Conservation (phyloP, 2,113 vertebrate genomes). For the Peromyscus polionotus region DNA sequence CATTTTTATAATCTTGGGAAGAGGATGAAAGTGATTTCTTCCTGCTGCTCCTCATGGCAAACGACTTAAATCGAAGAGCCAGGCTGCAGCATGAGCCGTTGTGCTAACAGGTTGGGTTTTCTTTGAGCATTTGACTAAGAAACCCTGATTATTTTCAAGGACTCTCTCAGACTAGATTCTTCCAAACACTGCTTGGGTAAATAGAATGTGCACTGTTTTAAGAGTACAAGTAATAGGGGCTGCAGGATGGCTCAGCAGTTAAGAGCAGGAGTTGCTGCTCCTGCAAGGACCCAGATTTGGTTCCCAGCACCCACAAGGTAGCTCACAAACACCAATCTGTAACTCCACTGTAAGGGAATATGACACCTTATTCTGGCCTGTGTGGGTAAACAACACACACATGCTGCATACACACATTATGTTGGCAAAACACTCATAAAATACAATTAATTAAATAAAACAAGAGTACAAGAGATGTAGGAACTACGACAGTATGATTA, state of each 20-base stretch:
- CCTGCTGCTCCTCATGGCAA: slow-evolving; percentile 47
- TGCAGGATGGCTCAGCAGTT: no score
- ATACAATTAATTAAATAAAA: no score
- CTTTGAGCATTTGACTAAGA: background rate
- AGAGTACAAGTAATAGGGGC: background rate
- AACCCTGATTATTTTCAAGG: background rate
- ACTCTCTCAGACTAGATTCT: background rate
- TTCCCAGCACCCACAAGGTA: no score
- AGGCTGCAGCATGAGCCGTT: background rate
- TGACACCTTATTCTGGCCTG: no score
- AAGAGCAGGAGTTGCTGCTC: no score
- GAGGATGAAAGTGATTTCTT: background rate
- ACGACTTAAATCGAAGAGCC: slow-evolving; percentile 54
- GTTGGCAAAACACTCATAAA: no score
- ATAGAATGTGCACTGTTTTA: background rate
- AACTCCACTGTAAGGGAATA: no score
- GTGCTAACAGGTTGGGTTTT: background rate
- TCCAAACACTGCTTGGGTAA: background rate
- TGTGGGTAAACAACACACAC: no score
- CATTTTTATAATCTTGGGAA: background rate
- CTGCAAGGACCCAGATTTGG: no score
- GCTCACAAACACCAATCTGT: no score
- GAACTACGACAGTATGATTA: background rate
- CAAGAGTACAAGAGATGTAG: background rate
- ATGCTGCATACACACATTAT: no score